phyloP scores from a whole-genome alignment of 2,113 vertebrate genomes.

The Chaenocephalus aceratus region DNA sequence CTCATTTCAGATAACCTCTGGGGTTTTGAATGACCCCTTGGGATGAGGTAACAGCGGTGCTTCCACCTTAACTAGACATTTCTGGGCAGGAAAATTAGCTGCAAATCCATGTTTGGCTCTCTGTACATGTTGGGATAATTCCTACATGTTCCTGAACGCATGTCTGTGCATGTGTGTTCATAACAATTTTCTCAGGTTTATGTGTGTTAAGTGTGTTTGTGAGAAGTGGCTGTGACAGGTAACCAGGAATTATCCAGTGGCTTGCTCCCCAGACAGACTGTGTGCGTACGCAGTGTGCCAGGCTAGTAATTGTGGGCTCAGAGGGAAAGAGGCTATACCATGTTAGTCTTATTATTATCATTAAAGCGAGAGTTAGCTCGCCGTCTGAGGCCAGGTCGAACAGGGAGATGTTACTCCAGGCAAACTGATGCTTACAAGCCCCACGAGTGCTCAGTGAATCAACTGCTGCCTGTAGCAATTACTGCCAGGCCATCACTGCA shows the following conservation, averaged over 20 bases:
- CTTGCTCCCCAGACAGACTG: constrained; percentile 83
- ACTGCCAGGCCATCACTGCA: constrained; percentile 60
- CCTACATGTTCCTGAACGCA: constrained; percentile 23
- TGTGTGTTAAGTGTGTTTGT: constrained; percentile 73
- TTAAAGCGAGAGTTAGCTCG: constrained; percentile 79
- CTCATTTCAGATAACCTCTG: constrained; percentile 4
- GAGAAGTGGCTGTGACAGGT: constrained; percentile 76
- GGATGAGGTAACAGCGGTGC: constrained; percentile 52
- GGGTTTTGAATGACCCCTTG: constrained; percentile 40
- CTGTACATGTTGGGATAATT: constrained; percentile 42
- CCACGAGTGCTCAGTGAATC: constrained; percentile 60
- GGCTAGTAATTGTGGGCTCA: constrained; percentile 84
- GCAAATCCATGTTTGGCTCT: constrained; percentile 51
- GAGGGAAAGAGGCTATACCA: constrained; percentile 78
- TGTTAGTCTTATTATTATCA: constrained; percentile 85
- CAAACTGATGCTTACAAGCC: constrained; percentile 71
- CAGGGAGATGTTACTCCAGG: constrained; percentile 70
- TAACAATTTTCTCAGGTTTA: constrained; percentile 38
- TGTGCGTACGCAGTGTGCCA: constrained; percentile 77
- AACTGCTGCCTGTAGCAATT: constrained; percentile 64
- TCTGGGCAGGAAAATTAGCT: constrained; percentile 52
- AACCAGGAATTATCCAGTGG: constrained; percentile 83
- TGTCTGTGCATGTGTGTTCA: constrained; percentile 25
- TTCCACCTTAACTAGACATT: constrained; percentile 49
- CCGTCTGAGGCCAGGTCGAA: constrained; percentile 76